phyloP scores from a whole-genome alignment of 1,140 invertebrate genomes.

The Leucophenga varia region DNA sequence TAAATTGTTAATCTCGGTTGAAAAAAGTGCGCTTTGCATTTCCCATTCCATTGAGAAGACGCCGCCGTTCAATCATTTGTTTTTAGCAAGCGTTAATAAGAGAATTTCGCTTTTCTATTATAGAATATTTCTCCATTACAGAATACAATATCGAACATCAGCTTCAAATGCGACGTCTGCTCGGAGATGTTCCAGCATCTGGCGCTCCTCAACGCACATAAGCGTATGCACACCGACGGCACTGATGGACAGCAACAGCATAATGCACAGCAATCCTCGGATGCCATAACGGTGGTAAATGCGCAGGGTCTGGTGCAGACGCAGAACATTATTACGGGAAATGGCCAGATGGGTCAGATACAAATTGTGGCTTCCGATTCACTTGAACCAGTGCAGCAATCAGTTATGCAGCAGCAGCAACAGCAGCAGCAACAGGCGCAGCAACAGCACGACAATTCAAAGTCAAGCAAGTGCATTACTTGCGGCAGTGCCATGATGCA shows the following conservation, averaged over 20 bases:
- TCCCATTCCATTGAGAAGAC: too few relatives aligned
- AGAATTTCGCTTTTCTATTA: too few relatives aligned
- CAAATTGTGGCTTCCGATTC: slow-evolving; percentile 65
- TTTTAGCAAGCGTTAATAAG: too few relatives aligned
- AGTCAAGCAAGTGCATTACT: slow-evolving; percentile 59
- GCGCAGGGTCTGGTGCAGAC: slow-evolving; percentile 58
- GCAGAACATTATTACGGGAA: slow-evolving; percentile 55
- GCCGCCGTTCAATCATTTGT: too few relatives aligned
- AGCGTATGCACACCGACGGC: slow-evolving; percentile 70
- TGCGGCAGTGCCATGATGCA: slow-evolving; percentile 60
- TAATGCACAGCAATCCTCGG: slow-evolving; percentile 29
- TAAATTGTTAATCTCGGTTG: too few relatives aligned
- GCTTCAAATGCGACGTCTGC: slow-evolving; percentile 84
- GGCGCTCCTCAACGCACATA: slow-evolving; percentile 76
- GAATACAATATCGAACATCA: slow-evolving; percentile 75
- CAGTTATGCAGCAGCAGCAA: slow-evolving; percentile 46
- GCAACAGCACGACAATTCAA: slow-evolving; percentile 28
- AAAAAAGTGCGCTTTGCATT: too few relatives aligned
- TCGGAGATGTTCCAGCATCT: slow-evolving; percentile 79
- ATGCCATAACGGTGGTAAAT: slow-evolving; percentile 44
- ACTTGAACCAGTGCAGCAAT: slow-evolving; percentile 46
- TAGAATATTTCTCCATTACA: slow-evolving; percentile 34
- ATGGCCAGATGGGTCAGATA: slow-evolving; percentile 58
- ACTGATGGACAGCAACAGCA: slow-evolving; percentile 43
- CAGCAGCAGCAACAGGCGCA: slow-evolving; percentile 30